Percentiles rank a stretch among this genome's conserved stretches.
Evolutionary conservation across 1,140 invertebrate genomes (phyloP).

Genomic region (Planococcus citri): DNA sequence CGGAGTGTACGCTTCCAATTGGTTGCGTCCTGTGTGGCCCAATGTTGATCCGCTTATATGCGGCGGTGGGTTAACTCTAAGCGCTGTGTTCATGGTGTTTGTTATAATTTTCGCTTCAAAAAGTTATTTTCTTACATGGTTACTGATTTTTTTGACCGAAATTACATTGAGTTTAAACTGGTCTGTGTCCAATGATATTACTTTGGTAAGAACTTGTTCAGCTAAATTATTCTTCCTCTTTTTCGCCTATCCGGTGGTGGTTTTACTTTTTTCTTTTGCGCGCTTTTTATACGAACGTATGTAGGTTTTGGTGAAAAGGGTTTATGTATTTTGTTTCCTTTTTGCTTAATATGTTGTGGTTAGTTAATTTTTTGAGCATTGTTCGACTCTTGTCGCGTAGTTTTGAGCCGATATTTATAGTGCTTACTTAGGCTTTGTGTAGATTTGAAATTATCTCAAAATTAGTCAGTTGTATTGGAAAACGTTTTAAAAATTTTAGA

Average conservation of each 20-base stretch:
- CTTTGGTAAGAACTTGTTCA: conserved; percentile 1
- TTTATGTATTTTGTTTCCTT: too few species aligned
- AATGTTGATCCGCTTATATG: conserved; percentile 10
- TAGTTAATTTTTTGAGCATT: too few species aligned
- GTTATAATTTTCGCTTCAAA: not conserved
- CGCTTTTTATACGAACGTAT: too few species aligned
- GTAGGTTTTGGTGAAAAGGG: not conserved
- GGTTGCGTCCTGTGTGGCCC: not conserved
- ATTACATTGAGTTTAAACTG: conserved; percentile 12
- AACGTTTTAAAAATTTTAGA: too few species aligned
- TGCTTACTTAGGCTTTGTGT: too few species aligned
- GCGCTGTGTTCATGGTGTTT: conserved; percentile 10
- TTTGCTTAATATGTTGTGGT: too few species aligned
- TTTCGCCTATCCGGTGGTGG: not conserved
- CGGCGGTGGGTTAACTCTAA: not conserved
- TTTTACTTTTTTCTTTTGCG: too few species aligned
- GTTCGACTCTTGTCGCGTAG: too few species aligned
- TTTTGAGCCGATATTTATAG: too few species aligned
- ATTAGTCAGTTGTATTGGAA: too few species aligned
- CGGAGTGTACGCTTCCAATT: not conserved
- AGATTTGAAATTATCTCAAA: too few species aligned
- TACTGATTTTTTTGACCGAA: conserved; percentile 1
- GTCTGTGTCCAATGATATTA: conserved; percentile 3
- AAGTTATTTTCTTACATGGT: not conserved
- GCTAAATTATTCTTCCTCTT: not conserved